Evolutionary conservation across 2,797 vertebrate genomes (phyloP), one percentile per base, ranked within the genome.

Genomic region (Enteromius mattozi): DNA sequence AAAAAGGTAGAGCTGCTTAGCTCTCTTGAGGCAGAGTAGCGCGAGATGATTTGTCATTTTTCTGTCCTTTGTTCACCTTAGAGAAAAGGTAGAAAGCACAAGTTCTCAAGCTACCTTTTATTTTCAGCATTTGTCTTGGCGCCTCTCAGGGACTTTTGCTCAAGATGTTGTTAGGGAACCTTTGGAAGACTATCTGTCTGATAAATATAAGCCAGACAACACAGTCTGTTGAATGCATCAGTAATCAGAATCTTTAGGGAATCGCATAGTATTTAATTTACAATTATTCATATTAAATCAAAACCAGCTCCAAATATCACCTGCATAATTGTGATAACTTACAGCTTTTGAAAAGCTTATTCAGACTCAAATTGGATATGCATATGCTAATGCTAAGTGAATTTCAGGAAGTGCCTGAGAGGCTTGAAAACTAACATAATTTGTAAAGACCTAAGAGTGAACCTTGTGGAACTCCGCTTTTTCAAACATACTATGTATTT

Each of bases 11-110:
- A 77, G 47, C 24, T 42, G 78, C 19, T 54, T 33, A 40, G 19
- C 49, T 83, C 71, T 81, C 68, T 61, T 76, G 14, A 21, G 72
- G 56, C 51, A 54, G 19, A 79, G 78, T 47, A 70, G 35, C 35
- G 13, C 9, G 10, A 40, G 17, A 68, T 65, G 61, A 56, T 65
- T 40, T 83, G 82, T 77, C 12, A 78, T 83, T 72, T 49, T 61
- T 63, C 7, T 45, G 37, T 63, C 54, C 42, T 81, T 75, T 49
- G 56, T 66, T 27, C 45, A 80, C 66, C 30, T 78, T 78, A 79
- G 27, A 63, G 54, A 79, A 78, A 78, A 16, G 17, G 45, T 9
- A 30, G 45, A 30, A 45, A 35, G 70, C 10, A 6, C 6, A 24
- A 24, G 27, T 78, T 45, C 10, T 24, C 9, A n/a, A 63, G 30